Evolutionary conservation across 2,113 vertebrate species (phyloP).

Genomic region (Tupaia chinensis): DNA sequence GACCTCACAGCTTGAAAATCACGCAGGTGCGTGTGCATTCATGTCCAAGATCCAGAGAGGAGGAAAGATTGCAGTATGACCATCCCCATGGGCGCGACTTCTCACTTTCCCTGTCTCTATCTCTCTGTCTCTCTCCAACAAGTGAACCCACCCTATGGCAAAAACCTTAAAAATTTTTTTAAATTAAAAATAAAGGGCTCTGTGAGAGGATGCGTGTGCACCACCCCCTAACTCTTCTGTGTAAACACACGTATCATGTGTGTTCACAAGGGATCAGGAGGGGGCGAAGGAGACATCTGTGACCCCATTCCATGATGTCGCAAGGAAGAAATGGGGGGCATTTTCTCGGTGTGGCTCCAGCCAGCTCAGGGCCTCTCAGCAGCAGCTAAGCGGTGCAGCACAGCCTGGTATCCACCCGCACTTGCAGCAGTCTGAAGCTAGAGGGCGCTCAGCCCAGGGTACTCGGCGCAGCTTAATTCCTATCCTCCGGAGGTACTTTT

Average conservation of each 20-base stretch:
- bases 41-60: too few species aligned
- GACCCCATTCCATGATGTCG: neutral
- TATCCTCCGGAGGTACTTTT: neutral
- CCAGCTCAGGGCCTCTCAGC: too few species aligned
- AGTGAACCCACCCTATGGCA: too few species aligned
- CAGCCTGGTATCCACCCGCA: neutral
- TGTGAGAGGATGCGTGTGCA: neutral
- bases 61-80: too few species aligned
- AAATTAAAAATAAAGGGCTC: neutral
- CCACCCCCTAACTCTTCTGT: fast-evolving
- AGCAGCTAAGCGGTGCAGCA: neutral
- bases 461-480: neutral
- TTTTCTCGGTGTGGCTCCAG: neutral
- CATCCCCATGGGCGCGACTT: too few species aligned
- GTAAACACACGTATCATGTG: neutral
- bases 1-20: too few species aligned
- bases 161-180: too few species aligned
- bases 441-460: neutral
- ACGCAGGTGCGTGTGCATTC: too few species aligned
- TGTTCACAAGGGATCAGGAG: neutral
- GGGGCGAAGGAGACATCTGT: too few species aligned
- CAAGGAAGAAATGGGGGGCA: too few species aligned
- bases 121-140: too few species aligned
- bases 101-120: too few species aligned
- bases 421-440: neutral